Evolutionary conservation across 2,797 vertebrate species (phyloP).

Genomic region (Poecilia picta): DNA sequence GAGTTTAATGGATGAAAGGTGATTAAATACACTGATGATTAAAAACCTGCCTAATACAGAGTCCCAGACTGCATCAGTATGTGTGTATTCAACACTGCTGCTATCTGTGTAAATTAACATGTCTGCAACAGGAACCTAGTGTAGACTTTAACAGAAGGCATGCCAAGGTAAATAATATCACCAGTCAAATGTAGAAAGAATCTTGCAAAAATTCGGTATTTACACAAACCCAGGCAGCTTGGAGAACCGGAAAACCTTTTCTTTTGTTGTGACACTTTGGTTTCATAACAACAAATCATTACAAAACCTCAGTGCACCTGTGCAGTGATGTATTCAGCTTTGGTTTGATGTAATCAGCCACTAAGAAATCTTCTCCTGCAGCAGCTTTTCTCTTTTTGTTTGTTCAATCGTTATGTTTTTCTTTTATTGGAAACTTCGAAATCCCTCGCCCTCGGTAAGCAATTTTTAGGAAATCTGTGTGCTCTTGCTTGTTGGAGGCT

Average conservation of each 20-base stretch:
- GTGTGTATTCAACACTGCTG: conserved; percentile 27
- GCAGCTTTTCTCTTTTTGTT: not conserved
- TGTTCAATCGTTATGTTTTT: not conserved
- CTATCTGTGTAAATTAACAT: conserved; percentile 23
- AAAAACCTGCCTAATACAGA: conserved; percentile 49
- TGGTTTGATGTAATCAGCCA: conserved; percentile 43
- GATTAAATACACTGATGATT: conserved; percentile 61
- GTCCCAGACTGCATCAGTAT: conserved; percentile 37
- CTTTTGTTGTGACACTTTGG: conserved; percentile 1
- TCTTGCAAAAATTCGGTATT: conserved; percentile 24
- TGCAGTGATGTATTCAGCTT: conserved; percentile 35
- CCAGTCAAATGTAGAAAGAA: conserved; percentile 30
- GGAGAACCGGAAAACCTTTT: not conserved
- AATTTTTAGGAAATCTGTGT: not conserved
- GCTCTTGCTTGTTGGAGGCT: conserved; percentile 34
- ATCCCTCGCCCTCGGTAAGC: not conserved
- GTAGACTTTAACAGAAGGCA: conserved; percentile 48
- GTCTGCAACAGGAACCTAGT: conserved; percentile 23
- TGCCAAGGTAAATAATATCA: conserved; percentile 45
- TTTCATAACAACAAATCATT: conserved; percentile 9
- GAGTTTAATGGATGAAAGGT: conserved; percentile 69
- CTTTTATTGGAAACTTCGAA: conserved; percentile 4
- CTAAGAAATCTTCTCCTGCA: conserved; percentile 4
- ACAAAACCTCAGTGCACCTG: not conserved
- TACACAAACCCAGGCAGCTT: conserved; percentile 32